phyloP scores from a whole-genome alignment of 1,140 invertebrate genomes.

The Danaus plexippus region DNA sequence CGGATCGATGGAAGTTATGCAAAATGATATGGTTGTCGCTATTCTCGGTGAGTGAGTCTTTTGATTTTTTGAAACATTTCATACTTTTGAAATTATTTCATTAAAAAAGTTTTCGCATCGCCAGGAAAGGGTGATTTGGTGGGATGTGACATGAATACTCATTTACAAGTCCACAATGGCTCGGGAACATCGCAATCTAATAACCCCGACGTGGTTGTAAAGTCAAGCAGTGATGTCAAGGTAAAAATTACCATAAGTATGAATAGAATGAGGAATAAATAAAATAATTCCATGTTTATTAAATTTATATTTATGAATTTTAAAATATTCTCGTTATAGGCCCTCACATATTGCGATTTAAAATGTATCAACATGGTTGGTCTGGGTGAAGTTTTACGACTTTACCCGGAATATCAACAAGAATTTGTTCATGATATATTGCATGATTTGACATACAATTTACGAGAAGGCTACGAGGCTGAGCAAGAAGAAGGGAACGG shows the following conservation, averaged over 20 bases:
- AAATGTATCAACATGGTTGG: constrained; percentile 95
- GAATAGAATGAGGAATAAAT: too few species aligned
- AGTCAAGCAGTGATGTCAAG: constrained; percentile 95
- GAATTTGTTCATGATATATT: constrained; percentile 94
- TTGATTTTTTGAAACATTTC: not conserved
- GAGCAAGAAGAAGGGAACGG: constrained; percentile 88
- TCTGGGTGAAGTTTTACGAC: constrained; percentile 88
- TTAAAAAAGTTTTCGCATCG: not conserved
- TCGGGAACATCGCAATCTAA: constrained; percentile 72
- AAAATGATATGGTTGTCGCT: constrained; percentile 97
- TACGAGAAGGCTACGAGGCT: constrained; percentile 92
- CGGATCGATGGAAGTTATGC: constrained; percentile 98
- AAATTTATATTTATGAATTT: not conserved
- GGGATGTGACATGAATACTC: constrained; percentile 92
- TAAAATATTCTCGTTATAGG: constrained; percentile 58
- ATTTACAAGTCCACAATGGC: constrained; percentile 75
- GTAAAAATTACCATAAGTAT: constrained; percentile 34
- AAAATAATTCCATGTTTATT: too few species aligned
- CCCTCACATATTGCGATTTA: constrained; percentile 95
- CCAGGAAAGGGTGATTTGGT: constrained; percentile 96
- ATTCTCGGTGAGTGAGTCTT: constrained; percentile 85
- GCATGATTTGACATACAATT: constrained; percentile 95
- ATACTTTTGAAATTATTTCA: not conserved
- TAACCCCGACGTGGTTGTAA: constrained; percentile 84
- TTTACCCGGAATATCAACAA: constrained; percentile 96